Percentiles rank a stretch among this genome's conserved stretches.
These are phyloP conservation scores for Solea solea DNA, from an alignment of 2,113 vertebrate genomes.

Conservation along the genomic window DNA sequence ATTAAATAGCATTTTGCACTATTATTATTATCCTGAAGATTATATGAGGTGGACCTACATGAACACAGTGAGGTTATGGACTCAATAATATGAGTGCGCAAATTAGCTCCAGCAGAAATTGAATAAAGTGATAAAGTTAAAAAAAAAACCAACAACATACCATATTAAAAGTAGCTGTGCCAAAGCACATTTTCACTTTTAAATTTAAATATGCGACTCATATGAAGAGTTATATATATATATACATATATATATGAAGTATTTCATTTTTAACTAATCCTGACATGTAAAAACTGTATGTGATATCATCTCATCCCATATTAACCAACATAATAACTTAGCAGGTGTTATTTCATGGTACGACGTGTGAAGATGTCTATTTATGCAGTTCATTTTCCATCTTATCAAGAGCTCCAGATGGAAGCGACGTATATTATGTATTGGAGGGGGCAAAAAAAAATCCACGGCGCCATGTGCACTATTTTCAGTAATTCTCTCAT, in stretches of 20 bases:
- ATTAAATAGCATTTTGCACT: slow-evolving; percentile 59
- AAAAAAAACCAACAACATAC: slow-evolving; percentile 19
- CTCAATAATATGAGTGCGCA: slow-evolving; percentile 33
- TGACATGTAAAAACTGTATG: too few relatives aligned
- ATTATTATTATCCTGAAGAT: slow-evolving; percentile 58
- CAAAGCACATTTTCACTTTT: background rate
- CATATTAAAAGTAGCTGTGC: slow-evolving; percentile 8
- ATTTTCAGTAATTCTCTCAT: slow-evolving; percentile 5
- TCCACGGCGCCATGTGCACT: background rate
- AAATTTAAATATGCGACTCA: too few relatives aligned
- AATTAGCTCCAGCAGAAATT: slow-evolving; percentile 24
- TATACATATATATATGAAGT: too few relatives aligned
- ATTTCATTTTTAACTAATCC: too few relatives aligned
- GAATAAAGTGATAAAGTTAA: too few relatives aligned
- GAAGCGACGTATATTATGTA: background rate
- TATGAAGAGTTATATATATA: too few relatives aligned
- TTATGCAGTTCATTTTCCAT: background rate
- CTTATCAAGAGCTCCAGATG: slow-evolving; percentile 30
- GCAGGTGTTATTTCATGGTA: background rate
- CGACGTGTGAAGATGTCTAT: background rate
- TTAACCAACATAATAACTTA: background rate
- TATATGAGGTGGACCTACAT: slow-evolving; percentile 58
- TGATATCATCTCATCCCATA: background rate
- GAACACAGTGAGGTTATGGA: slow-evolving; percentile 38
- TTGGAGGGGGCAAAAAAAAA: background rate